phyloP scores from a whole-genome alignment of 2,797 vertebrate genomes.

The Cynodonichthys magdalenae region DNA sequence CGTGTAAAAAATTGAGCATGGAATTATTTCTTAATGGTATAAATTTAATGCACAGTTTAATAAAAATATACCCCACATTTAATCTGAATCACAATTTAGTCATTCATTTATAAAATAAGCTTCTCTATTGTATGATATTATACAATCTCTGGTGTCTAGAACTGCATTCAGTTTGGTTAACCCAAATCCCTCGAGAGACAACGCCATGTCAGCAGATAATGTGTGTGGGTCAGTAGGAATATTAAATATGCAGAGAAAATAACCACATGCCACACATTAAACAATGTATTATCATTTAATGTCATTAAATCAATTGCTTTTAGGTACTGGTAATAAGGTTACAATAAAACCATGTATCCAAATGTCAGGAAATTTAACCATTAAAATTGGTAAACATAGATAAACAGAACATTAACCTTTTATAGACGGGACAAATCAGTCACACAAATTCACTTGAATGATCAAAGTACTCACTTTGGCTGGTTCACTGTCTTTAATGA shows the following conservation, averaged over 20 bases:
- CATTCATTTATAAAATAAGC: background rate
- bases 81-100: background rate
- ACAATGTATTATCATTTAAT: background rate
- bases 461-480: constrained; percentile 32
- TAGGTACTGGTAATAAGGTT: background rate
- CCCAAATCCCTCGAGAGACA: background rate
- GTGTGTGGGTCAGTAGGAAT: background rate
- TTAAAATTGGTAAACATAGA: too few relatives aligned
- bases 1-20: too few relatives aligned
- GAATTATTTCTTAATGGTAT: too few relatives aligned
- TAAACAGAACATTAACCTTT: background rate
- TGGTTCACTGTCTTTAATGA: constrained; percentile 82
- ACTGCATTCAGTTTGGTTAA: background rate
- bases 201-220: background rate
- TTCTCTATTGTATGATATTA: background rate
- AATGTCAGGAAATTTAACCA: too few relatives aligned
- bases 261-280: background rate
- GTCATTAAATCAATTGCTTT: background rate
- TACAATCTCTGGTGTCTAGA: too few relatives aligned
- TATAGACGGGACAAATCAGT: too few relatives aligned
- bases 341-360: too few relatives aligned
- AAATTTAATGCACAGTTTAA: too few relatives aligned
- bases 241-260: background rate
- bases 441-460: background rate
- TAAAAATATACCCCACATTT: background rate